phyloP scores from a whole-genome alignment of 2,888 invertebrate genomes.

The Synanthedon myopaeformis region DNA sequence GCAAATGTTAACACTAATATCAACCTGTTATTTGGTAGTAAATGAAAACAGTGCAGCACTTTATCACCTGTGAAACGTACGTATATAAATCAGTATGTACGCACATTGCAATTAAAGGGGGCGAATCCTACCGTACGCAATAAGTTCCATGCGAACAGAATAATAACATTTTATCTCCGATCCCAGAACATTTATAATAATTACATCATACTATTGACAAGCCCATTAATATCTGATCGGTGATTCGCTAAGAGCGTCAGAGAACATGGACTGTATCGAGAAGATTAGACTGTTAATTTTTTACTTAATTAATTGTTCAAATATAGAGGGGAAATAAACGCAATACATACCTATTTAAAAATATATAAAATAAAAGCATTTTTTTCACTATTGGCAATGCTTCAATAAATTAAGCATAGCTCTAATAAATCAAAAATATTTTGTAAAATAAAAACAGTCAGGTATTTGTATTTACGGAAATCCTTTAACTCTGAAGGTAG shows the following conservation, averaged over 20 bases:
- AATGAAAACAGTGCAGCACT: slow-evolving; percentile 27
- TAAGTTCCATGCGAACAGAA: slow-evolving; percentile 31
- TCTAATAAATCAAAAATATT: too few relatives aligned
- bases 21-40: slow-evolving; percentile 24
- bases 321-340: too few relatives aligned
- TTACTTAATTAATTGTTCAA: too few relatives aligned
- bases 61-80: slow-evolving; percentile 31
- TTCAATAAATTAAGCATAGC: too few relatives aligned
- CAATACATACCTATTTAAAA: too few relatives aligned
- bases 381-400: too few relatives aligned
- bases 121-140: slow-evolving; percentile 36
- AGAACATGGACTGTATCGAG: slow-evolving; percentile 15
- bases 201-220: slow-evolving; percentile 59
- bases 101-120: slow-evolving; percentile 41
- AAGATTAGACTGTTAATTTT: slow-evolving; percentile 1
- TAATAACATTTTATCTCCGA: slow-evolving; percentile 53
- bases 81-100: slow-evolving; percentile 21
- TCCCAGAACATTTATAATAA: slow-evolving; percentile 59
- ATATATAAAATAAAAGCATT: too few relatives aligned
- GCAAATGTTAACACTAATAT: slow-evolving; percentile 1
- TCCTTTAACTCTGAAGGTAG: too few relatives aligned
- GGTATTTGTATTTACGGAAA: too few relatives aligned
- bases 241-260: slow-evolving; percentile 9
- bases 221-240: slow-evolving; percentile 50
- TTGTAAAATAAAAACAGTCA: too few relatives aligned